Conservation (phyloP, 2,113 vertebrate genomes). For the Urocitellus parryii region DNA sequence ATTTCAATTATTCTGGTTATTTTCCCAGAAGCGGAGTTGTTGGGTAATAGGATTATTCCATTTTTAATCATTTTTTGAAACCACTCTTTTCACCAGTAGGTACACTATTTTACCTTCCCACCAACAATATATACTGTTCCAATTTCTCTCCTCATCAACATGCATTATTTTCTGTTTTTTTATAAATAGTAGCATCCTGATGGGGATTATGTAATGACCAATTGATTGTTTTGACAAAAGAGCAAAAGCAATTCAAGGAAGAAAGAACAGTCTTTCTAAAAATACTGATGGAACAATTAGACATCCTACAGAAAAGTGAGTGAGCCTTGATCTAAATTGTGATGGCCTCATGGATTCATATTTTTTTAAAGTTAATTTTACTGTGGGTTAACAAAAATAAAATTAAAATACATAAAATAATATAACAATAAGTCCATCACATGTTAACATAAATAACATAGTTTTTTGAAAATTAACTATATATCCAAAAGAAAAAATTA, state of each 20-base stretch:
- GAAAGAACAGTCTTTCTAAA: background rate
- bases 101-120: background rate
- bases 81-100: background rate
- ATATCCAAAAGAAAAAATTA: too few species aligned
- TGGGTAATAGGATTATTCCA: background rate
- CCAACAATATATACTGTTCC: background rate
- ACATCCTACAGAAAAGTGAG: background rate
- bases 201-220: background rate
- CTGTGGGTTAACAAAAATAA: background rate
- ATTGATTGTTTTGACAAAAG: background rate
- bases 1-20: background rate
- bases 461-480: too few species aligned
- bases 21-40: background rate
- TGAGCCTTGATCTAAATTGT: background rate
- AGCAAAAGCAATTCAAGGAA: background rate
- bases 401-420: background rate
- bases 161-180: background rate
- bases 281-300: background rate
- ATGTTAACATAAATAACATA: too few species aligned
- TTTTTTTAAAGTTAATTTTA: background rate
- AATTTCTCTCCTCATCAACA: background rate
- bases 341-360: background rate
- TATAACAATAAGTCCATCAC: too few species aligned
- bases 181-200: background rate
- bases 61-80: background rate